Evolutionary conservation across 2,113 vertebrate genomes (phyloP), one percentile per base, ranked within the genome.

Genomic region (Albula goreensis): DNA sequence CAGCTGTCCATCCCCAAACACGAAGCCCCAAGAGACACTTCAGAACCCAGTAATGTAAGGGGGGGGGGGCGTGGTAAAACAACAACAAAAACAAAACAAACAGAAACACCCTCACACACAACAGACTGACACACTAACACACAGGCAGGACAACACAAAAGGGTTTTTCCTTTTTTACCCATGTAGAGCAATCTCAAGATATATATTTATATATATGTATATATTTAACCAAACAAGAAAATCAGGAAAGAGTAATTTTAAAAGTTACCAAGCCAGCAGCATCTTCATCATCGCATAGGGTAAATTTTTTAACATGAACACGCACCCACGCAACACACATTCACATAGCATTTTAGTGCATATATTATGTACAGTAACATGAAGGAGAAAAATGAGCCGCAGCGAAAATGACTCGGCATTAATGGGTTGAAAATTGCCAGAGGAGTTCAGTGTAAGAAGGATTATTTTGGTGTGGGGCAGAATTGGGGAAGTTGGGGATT

Each of bases 321-420:
- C 90, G 93, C 93, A 90, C 52, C 77, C 78, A 88, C 48, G 86
- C 93, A 90, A 41, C 92, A 88, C 90, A 93, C 92, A 92, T 92
- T 94, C 90, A 93, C 87, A 80, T 92, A 93, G 90, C 90, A 90
- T 91, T 90, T 91, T 90, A 94, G 94, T 94, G 94, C 94, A 92
- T 91, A 93, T 91, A 93, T 90, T 93, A 94, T 93, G 90, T 94
- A 95, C 93, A 94, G 92, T 90, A 92, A 89, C 86, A 88, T 83
- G 50, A 90, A 89, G 88, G 90, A 90, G 84, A 78, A 88, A 89
- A 89, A 77, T 91, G 89, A 83, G 89, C 88, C 91, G 87, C 88
- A 90, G 89, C 91, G 84, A 82, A 87, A 88, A 85, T 88, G 31
- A 89, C 90, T 91, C 87, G 86, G 90, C 86, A 85, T 81, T 22